Conservation (phyloP, 2,888 invertebrate species). For the Eledone cirrhosa region DNA sequence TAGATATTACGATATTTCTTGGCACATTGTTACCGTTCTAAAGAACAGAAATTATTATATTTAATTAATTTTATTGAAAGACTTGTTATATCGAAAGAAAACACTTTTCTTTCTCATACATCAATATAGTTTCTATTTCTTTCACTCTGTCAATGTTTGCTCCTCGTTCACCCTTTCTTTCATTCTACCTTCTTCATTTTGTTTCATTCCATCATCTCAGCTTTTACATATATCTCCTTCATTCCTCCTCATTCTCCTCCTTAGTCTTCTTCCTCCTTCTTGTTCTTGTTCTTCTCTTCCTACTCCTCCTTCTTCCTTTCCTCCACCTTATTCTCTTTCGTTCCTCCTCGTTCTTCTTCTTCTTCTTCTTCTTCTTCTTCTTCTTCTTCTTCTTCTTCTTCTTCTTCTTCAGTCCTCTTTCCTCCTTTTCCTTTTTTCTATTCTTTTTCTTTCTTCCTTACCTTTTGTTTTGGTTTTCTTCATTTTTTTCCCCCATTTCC, state of each 20-base stretch:
- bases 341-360: neutral
- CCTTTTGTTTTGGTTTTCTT: neutral
- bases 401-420: neutral
- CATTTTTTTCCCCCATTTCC: neutral
- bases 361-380: neutral
- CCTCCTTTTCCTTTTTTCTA: neutral
- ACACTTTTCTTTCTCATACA: neutral
- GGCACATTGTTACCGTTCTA: neutral
- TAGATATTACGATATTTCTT: neutral
- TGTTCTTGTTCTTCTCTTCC: neutral
- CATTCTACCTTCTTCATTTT: conserved; percentile 3
- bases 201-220: neutral
- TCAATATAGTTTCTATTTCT: neutral
- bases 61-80: neutral
- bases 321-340: no score
- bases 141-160: neutral
- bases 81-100: neutral
- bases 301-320: neutral
- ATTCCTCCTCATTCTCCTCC: neutral
- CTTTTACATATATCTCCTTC: neutral
- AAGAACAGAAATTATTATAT: neutral
- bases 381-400: neutral
- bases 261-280: neutral
- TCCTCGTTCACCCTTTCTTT: neutral
- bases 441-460: neutral